Base-by-base conservation (phyloP, 2,113 vertebrate genomes). In the Cariama cristata region DNA sequence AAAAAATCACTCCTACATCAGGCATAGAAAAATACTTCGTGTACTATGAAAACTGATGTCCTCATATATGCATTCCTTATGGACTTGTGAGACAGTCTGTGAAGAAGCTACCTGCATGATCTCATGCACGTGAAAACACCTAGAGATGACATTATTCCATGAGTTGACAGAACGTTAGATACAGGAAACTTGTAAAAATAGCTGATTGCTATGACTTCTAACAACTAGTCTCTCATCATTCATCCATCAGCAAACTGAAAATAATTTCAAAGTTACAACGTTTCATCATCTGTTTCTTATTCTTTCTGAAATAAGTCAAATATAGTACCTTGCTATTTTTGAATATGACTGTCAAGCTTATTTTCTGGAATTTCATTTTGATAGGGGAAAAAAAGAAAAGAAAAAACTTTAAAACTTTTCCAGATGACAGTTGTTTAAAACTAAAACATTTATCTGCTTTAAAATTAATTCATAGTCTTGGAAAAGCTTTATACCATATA, bases 271-370 rank as follows among this genome's bases (percentile, higher is more conserved):
- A 95, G 88, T 83, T 88, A 92, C 15, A 71, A 38, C 15, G 47
- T 84, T 95, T 87, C 64, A 93, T 96, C 56, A 93, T 68, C 63
- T 86, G 73, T 84, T 95, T 92, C 83, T 95, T 88, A 95, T 74
- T 91, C 83, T 96, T 87, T 68, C 58, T 58, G 80, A 94, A 95
- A 87, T 35, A 87, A 97, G 80, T 92, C 80, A 94, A 96, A 96
- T n/a, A 87, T 49, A 96, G 80, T 82, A 94, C 73, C 77, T 95
- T 79, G 84, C 91, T 97, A 93, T 95, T 96, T 95, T 75, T 96
- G 53, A 95, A 69, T 56, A 64, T n/a, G 69, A 90, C 58, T 95
- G 71, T 69, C 86, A 95, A 72, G 44, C 75, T 84, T 86, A 71
- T 91, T 96, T 93, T 96, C 79, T 87, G 73, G 72, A 88, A 92